These are phyloP conservation scores for Carposina sasakii DNA, from an alignment of 1,140 invertebrate species.

Conservation along the genomic window DNA sequence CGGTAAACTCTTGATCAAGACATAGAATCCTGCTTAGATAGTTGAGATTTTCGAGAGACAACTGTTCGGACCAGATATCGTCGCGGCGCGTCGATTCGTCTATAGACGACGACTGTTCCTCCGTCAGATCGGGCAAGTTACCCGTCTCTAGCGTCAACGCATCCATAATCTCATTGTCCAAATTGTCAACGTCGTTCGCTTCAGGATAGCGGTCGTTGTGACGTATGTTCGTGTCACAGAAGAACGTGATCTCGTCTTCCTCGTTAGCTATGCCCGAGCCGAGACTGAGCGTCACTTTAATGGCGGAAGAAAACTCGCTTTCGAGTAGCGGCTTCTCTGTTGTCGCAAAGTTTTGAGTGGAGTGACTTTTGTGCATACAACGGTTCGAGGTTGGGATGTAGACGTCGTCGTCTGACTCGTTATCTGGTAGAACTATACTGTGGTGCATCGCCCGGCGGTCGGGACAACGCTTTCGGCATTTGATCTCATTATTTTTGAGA, in stretches of 20 bases:
- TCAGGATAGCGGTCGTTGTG: conserved; percentile 58
- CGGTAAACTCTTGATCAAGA: conserved; percentile 36
- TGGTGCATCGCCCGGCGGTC: conserved; percentile 31
- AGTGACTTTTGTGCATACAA: conserved; percentile 45
- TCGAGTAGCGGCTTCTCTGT: conserved; percentile 15
- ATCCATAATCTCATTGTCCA: conserved; percentile 55
- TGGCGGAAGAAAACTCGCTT: conserved; percentile 8
- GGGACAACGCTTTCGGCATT: conserved; percentile 6
- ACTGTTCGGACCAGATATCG: conserved; percentile 36
- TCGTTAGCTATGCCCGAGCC: conserved; percentile 19
- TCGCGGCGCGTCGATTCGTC: conserved; percentile 50
- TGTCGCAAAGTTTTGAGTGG: conserved; percentile 37
- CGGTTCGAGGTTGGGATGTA: conserved; percentile 27
- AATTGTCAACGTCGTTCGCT: conserved; percentile 44
- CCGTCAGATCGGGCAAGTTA: conserved; percentile 49
- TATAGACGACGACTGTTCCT: conserved; percentile 49
- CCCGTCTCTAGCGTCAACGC: conserved; percentile 45
- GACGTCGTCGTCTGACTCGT: conserved; percentile 11
- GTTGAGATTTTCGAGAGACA: conserved; percentile 39
- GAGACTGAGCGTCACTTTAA: conserved; percentile 19
- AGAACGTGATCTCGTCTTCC: conserved; percentile 6
- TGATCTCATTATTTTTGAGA: conserved; percentile 22
- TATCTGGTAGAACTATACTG: conserved; percentile 33
- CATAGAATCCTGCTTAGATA: conserved; percentile 48
- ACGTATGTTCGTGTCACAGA: conserved; percentile 54